Conservation (phyloP, 2,113 vertebrate species). For the Mobula birostris region DNA sequence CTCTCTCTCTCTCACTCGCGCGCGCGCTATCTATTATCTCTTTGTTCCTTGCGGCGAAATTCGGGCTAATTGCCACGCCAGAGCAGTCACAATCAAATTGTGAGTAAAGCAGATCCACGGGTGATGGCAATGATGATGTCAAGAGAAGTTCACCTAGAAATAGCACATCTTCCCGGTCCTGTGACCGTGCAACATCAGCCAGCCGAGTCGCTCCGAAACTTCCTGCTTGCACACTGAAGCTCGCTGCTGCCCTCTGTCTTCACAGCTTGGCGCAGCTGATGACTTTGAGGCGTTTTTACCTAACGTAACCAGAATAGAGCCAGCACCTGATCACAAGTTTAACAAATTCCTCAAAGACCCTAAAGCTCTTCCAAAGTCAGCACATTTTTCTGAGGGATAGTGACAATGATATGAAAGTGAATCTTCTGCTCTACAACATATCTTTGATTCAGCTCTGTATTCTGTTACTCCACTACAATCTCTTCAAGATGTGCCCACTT, state of each 20-base stretch:
- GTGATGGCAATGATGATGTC: neutral
- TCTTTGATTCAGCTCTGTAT: no score
- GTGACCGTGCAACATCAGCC: neutral
- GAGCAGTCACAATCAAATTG: neutral
- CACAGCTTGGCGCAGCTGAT: neutral
- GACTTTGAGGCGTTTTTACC: neutral
- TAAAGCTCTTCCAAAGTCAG: neutral
- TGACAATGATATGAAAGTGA: neutral
- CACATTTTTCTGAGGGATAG: neutral
- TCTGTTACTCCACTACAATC: no score
- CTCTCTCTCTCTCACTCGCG: no score
- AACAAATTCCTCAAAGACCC: neutral
- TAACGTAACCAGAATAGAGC: neutral
- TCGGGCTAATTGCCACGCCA: constrained; percentile 14
- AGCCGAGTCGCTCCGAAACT: neutral
- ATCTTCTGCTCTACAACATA: no score
- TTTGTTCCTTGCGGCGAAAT: neutral
- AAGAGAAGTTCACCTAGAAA: constrained; percentile 8
- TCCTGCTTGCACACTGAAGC: neutral
- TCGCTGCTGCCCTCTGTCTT: neutral
- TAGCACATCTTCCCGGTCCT: constrained; percentile 12
- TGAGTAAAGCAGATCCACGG: neutral
- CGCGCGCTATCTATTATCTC: neutral
- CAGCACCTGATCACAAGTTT: neutral
- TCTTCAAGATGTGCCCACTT: no score